Base-by-base conservation (phyloP, 1,140 invertebrate species). In the Nomia melanderi region DNA sequence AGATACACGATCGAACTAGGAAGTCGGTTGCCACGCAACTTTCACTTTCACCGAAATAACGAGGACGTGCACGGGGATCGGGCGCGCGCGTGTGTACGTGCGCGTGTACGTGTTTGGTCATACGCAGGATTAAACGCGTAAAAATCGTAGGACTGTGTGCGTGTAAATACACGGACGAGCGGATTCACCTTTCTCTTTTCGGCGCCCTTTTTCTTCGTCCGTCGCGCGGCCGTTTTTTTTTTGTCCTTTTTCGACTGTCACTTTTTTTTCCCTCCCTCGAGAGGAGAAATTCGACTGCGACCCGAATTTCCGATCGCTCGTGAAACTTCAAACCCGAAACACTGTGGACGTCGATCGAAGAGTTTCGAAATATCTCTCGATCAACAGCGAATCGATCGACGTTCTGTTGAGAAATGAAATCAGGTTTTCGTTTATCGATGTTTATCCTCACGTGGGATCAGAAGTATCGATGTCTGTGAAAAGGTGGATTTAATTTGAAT, bases 21-120 rank as follows among this genome's bases (percentile, higher is more conserved):
- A 83, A 83, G 82, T 83, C 62, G 77, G 70, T 44, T 65, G 82
- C 73, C 73, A 76, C 79, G 83, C 85, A 84, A 88, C 89, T 90
- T 90, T 90, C 89, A 88, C 89, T 90, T 90, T 90, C 87, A 85
- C 86, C 84, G 78, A 89, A 90, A 90, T 88, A 90, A 89, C 82
- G 86, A 83, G 86, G 85, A 86, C 88, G 87, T 64, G 36, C 71
- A 76, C 69, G 67, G 72, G 53, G 69, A 82, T 78, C 64, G 44
- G 47, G 31, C 72, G 67, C 47, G 54, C 12, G n/a, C n/a, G n/a
- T n/a, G n/a, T n/a, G n/a, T n/a, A n/a, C n/a, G n/a, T n/a, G n/a
- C n/a, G n/a, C 7, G 29, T 31, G 31, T 60, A 50, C 17, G 57
- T 72, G 66, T 64, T 72, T 54, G 75, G 57, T 81, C 69, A 77